Evolutionary conservation across 2,888 invertebrate genomes (phyloP).

Genomic region (Meteorus colon): DNA sequence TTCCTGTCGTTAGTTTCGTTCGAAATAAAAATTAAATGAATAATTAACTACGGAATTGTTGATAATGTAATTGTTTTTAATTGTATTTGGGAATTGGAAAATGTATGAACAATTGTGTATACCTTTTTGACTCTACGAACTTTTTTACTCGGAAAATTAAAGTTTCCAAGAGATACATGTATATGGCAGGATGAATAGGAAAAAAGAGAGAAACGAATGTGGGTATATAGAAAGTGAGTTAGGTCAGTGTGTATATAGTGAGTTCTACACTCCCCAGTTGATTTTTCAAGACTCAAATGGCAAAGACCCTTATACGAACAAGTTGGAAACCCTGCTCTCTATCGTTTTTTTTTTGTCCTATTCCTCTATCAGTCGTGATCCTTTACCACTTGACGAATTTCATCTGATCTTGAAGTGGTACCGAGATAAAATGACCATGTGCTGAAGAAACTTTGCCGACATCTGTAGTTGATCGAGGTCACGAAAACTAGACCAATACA

Average conservation of each 20-base stretch:
- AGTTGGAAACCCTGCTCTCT: not conserved
- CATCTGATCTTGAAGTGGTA: slow-evolving; percentile 20
- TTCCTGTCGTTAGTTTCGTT: no score
- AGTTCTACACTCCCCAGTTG: not conserved
- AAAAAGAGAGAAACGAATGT: not conserved
- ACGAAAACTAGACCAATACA: not conserved
- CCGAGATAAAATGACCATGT: slow-evolving; percentile 35
- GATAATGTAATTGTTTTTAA: not conserved
- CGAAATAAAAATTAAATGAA: not conserved
- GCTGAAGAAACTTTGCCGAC: slow-evolving; percentile 33
- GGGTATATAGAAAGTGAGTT: slow-evolving; percentile 23
- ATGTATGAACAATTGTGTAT: not conserved
- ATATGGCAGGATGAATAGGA: not conserved
- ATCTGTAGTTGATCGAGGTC: slow-evolving; percentile 17
- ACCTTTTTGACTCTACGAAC: not conserved
- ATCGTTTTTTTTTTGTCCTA: not conserved
- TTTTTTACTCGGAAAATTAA: not conserved
- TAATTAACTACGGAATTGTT: not conserved
- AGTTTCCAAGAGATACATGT: not conserved
- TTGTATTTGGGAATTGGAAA: not conserved
- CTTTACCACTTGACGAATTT: slow-evolving; percentile 24
- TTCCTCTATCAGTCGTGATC: slow-evolving; percentile 14
- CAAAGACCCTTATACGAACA: slow-evolving; percentile 19
- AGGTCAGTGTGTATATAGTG: not conserved
- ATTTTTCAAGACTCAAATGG: slow-evolving; percentile 36